These are phyloP conservation scores for Enteromius thamalakanensis DNA, from an alignment of 2,797 vertebrate genomes.

Conservation along the genomic window DNA sequence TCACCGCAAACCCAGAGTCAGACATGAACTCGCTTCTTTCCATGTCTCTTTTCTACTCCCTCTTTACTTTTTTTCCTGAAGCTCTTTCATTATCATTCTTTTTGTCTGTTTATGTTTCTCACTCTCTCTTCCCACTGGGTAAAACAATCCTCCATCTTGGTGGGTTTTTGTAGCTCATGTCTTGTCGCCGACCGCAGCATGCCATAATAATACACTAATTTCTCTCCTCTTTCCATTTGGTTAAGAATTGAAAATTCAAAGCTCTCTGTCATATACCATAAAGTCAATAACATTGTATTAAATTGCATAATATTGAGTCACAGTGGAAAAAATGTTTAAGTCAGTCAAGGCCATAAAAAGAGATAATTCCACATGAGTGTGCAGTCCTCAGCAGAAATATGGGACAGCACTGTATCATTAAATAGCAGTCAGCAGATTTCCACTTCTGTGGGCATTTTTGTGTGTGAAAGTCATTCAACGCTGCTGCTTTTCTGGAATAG, in stretches of 20 bases:
- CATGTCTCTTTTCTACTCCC: not conserved
- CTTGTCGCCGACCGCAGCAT: not conserved
- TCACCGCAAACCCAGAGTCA: conserved; percentile 15
- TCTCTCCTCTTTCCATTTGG: conserved; percentile 11
- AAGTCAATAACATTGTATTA: conserved; percentile 40
- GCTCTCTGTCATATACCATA: conserved; percentile 36
- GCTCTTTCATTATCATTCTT: not conserved
- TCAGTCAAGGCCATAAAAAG: conserved; percentile 40
- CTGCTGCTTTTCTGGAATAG: not conserved
- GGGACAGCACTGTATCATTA: conserved; percentile 48
- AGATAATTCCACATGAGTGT: conserved; percentile 36
- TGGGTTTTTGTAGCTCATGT: conserved; percentile 17
- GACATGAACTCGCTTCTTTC: conserved; percentile 9
- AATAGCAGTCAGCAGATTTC: conserved; percentile 46
- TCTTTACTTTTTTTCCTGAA: not conserved
- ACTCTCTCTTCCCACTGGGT: not conserved
- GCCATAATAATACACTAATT: conserved; percentile 21
- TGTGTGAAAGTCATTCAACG: conserved; percentile 36
- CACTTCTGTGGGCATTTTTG: conserved; percentile 43
- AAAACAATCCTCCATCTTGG: not conserved
- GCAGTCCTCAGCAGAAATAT: conserved; percentile 52
- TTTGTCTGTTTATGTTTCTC: not conserved
- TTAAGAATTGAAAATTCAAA: not conserved
- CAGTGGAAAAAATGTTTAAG: conserved; percentile 47
- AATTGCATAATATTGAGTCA: conserved; percentile 42